phyloP scores from a whole-genome alignment of 2,888 invertebrate genomes.

The Andrena hattorfiana region DNA sequence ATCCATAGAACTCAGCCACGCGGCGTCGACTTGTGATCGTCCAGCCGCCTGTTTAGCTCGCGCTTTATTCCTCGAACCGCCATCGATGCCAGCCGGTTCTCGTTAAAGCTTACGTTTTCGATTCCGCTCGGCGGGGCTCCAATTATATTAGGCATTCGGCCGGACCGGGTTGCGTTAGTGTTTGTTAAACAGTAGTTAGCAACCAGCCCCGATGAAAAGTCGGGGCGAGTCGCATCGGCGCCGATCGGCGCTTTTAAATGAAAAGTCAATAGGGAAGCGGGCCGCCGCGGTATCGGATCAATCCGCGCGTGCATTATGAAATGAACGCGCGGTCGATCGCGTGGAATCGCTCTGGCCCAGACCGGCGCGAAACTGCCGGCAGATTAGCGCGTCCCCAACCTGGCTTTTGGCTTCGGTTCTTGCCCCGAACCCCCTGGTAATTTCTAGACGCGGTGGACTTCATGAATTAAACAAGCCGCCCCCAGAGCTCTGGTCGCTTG shows the following conservation, averaged over 20 bases:
- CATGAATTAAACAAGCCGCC: constrained; percentile 44
- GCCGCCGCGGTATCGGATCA: constrained; percentile 3
- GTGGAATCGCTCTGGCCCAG: not conserved
- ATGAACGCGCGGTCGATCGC: not conserved
- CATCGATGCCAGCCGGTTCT: not conserved
- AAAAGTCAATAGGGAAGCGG: constrained; percentile 54
- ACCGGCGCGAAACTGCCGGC: constrained; percentile 7
- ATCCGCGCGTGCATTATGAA: constrained; percentile 35
- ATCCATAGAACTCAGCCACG: no score
- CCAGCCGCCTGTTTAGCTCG: not conserved
- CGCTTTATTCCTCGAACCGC: not conserved
- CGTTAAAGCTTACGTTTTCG: constrained; percentile 32
- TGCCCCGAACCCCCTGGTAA: constrained; percentile 32
- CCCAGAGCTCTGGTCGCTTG: constrained; percentile 12
- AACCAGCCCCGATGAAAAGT: constrained; percentile 41
- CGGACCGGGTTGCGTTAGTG: constrained; percentile 38
- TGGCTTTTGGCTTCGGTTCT: constrained; percentile 17
- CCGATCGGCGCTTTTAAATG: constrained; percentile 40
- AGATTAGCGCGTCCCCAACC: constrained; percentile 29
- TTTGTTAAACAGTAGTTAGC: constrained; percentile 55
- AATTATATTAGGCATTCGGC: constrained; percentile 49
- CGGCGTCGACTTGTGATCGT: no score
- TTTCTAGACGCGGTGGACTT: constrained; percentile 59
- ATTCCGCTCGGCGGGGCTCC: constrained; percentile 30
- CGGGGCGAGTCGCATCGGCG: constrained; percentile 30